Conservation (phyloP, 2,888 invertebrate genomes). For the Disparrhopalites patrizii region DNA sequence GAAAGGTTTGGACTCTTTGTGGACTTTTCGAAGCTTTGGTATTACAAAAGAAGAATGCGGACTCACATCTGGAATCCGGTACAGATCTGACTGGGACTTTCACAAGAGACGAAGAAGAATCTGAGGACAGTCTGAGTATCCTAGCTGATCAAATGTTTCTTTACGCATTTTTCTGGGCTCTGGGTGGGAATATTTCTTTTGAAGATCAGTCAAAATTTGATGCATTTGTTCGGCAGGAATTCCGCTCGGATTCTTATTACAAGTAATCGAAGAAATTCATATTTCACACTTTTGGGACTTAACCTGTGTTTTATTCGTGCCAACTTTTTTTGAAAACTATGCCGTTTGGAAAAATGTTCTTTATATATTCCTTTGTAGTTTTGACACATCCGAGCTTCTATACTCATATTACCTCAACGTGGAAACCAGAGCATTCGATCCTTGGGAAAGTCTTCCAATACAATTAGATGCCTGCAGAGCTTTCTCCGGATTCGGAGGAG, state of each 20-base stretch:
- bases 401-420: conserved; percentile 76
- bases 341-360: no score
- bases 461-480: conserved; percentile 76
- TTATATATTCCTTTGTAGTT: conserved; percentile 57
- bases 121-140: no score
- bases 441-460: conserved; percentile 75
- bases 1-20: conserved; percentile 74
- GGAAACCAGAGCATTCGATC: conserved; percentile 64
- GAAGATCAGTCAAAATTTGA: conserved; percentile 67
- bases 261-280: conserved; percentile 53
- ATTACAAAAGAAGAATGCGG: conserved; percentile 62
- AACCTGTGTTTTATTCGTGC: not conserved
- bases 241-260: conserved; percentile 66
- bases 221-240: conserved; percentile 63
- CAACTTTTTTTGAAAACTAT: not conserved
- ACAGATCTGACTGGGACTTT: conserved; percentile 60
- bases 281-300: no score
- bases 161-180: conserved; percentile 76
- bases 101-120: no score
- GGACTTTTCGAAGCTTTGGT: conserved; percentile 68
- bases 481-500: no score
- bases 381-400: conserved; percentile 65
- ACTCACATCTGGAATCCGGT: conserved; percentile 56
- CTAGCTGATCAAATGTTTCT: conserved; percentile 73
- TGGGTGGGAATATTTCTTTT: conserved; percentile 79